Conservation (phyloP, 2,888 invertebrate genomes). For the Pheosia tremula region DNA sequence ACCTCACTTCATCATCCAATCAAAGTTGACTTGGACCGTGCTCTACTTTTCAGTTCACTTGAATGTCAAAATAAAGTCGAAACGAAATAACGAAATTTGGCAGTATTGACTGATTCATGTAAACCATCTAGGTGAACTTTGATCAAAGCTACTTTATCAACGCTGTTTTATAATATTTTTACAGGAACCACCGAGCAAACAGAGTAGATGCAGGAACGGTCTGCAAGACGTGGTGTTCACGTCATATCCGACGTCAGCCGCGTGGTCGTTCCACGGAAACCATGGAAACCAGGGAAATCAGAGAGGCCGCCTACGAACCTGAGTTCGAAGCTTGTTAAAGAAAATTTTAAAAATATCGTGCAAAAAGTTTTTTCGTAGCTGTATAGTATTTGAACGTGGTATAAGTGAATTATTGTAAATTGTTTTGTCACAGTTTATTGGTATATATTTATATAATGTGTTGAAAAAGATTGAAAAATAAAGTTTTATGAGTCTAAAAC, state of each 20-base stretch:
- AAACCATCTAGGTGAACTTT: too few relatives aligned
- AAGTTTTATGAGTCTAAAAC: background rate
- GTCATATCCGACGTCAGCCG: conserved; percentile 58
- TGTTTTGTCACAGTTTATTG: background rate
- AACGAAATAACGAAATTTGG: too few relatives aligned
- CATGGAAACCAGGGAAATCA: conserved; percentile 53
- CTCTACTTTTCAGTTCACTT: too few relatives aligned
- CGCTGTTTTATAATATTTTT: background rate
- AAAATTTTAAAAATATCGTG: background rate
- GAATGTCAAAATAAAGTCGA: too few relatives aligned
- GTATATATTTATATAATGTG: background rate
- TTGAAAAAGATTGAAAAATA: conserved; percentile 1
- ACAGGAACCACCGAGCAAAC: conserved; percentile 37
- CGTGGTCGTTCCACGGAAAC: conserved; percentile 74
- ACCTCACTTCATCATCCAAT: too few relatives aligned
- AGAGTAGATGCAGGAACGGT: conserved; percentile 61
- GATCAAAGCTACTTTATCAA: too few relatives aligned
- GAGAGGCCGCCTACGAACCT: conserved; percentile 24
- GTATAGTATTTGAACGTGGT: background rate
- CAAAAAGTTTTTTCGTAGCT: background rate
- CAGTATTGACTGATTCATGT: too few relatives aligned
- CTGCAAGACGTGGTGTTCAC: conserved; percentile 71
- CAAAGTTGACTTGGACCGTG: too few relatives aligned
- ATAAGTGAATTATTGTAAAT: background rate
- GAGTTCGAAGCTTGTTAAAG: background rate